phyloP scores from a whole-genome alignment of 2,888 invertebrate species.

The Philereme vetulata region DNA sequence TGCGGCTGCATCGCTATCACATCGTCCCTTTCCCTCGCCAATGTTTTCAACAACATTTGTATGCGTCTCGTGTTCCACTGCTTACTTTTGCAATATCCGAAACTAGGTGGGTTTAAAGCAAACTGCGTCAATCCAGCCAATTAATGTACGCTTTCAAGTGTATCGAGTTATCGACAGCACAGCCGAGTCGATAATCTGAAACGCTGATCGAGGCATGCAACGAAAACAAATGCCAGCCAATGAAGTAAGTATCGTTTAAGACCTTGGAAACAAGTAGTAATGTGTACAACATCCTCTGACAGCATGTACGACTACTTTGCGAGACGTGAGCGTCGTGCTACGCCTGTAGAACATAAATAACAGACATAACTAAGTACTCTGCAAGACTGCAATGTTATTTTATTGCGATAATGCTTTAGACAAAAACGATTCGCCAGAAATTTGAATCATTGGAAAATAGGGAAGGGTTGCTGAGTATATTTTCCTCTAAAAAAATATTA shows the following conservation, averaged over 20 bases:
- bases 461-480: no score
- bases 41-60: conserved; percentile 47
- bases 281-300: conserved; percentile 36
- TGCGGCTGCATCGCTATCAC: conserved; percentile 40
- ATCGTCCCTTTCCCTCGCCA: conserved; percentile 51
- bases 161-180: conserved; percentile 23
- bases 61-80: conserved; percentile 44
- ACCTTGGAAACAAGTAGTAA: conserved; percentile 37
- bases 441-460: no score
- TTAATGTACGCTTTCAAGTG: conserved; percentile 33
- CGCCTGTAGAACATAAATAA: conserved; percentile 38
- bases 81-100: conserved; percentile 47
- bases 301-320: conserved; percentile 37
- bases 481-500: no score
- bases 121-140: conserved; percentile 41
- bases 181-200: conserved; percentile 18
- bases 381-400: conserved; percentile 3
- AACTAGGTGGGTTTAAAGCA: conserved; percentile 39
- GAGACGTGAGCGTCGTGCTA: conserved; percentile 39
- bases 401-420: conserved; percentile 3
- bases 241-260: conserved; percentile 34
- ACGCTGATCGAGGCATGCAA: conserved; percentile 24
- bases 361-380: conserved; percentile 20
- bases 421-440: not conserved
- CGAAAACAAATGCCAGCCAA: conserved; percentile 27